These are phyloP conservation scores for Thalassarche chlororhynchos DNA, from an alignment of 2,113 vertebrate genomes.

Conservation along the genomic window DNA sequence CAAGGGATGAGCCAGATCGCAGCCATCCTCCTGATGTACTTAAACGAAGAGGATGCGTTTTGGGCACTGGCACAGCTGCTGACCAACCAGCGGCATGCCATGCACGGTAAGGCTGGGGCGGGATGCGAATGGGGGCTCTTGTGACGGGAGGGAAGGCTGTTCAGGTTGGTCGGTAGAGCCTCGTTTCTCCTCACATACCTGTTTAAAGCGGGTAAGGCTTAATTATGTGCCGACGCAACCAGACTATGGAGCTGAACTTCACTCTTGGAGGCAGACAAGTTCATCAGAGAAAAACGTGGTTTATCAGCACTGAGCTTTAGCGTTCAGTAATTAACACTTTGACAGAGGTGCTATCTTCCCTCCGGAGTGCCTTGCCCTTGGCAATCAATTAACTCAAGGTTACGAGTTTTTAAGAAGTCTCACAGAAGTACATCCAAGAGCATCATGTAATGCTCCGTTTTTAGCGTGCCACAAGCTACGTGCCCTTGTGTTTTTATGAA, in stretches of 20 bases:
- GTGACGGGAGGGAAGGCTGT: background rate
- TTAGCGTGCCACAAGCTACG: background rate
- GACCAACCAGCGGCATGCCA: slow-evolving; percentile 84
- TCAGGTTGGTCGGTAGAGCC: background rate
- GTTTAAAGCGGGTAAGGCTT: background rate
- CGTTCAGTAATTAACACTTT: background rate
- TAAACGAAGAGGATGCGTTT: slow-evolving; percentile 90
- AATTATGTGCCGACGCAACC: fast-evolving
- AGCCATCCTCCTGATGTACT: slow-evolving; percentile 88
- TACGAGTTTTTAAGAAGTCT: background rate
- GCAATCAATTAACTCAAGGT: slow-evolving; percentile 15
- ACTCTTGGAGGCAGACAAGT: background rate
- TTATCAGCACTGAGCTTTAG: background rate
- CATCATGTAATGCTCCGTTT: background rate
- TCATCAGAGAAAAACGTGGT: background rate
- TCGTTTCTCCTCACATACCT: background rate
- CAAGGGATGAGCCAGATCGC: slow-evolving; percentile 92
- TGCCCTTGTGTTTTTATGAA: background rate
- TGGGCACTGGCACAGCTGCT: slow-evolving; percentile 90
- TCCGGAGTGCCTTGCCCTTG: background rate
- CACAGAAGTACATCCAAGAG: background rate
- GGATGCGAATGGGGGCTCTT: background rate
- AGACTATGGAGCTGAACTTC: background rate
- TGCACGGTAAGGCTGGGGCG: slow-evolving; percentile 80
- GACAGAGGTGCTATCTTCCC: background rate